Evolutionary conservation across 2,888 invertebrate species (phyloP), one percentile per base, ranked within the genome.

Genomic region (Lasioglossum figueresi): DNA sequence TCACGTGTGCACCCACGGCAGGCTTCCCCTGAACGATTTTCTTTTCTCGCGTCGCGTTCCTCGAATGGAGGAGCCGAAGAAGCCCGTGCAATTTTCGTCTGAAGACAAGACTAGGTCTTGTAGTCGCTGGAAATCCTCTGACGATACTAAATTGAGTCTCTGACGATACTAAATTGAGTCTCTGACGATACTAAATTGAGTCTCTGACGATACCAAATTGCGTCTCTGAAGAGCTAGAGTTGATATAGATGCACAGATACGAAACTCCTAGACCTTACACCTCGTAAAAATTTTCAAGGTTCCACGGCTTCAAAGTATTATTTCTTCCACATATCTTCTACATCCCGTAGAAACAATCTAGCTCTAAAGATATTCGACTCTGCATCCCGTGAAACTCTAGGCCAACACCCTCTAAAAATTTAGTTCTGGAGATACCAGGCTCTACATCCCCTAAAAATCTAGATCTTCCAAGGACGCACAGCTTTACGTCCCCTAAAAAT

Each of bases 1-100:
- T 85, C 74, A 68, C 70, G 77, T 85, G 82, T 80, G 79, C 86
- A 82, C 79, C 86, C 79, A 78, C 76, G 72, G 27, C 66, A 31
- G 19, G 8, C 66, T 66, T 31, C 34, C 34, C 34, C 19, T 6
- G 34, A 31, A 34, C 66, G 34, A 66, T 66, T 34, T 66, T 31
- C 19, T 59, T 34, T 45, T 72, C 70, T 52, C 37, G 23, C 70
- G 45, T 45, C 59, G 31, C 27, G 59, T 5, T 63, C 59, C 27
- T 16, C 59, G 27, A 31, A 59, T 27, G 59, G n/a, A 23, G 10
- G 23, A 52, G 23, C 23, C 12, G 27, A 27, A 63, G 59, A 63
- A n/a, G 27, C 27, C 8, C 31, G 52, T 16, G 59, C 59, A 63
- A 63, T 27, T 63, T 31, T 63, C 4, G 59, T 31, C 63, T 12